Evolutionary conservation across 30 jellyfish, hydroid and myxozoan species (phyloP), one percentile per base, ranked within the genome.

Genomic region (Hydra vulgaris): DNA sequence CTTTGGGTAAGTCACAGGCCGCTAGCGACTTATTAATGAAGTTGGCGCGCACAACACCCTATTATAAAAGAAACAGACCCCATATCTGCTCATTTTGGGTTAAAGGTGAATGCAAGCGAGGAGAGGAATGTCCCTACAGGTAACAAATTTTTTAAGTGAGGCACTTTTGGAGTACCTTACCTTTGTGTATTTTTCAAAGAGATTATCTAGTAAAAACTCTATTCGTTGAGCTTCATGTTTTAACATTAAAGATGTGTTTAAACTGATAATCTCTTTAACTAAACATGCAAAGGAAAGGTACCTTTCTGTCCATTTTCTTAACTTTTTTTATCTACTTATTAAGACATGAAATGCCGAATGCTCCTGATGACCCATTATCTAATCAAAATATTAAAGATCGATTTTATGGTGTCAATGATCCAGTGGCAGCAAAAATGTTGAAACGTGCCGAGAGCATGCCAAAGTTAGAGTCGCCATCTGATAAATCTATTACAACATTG

Each of bases 21-120:
- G 86, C 96, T 23, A 93, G 95, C 76, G 96, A 87, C 76, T 89
- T 93, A 18, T 83, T 93, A 66, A 27, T 87, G 91, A 88, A 88
- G 72, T 79, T 93, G 53, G 95, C 96, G 74, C 80, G 99, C 27
- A 84, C 96, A 15, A 74, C 96, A 20, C 99, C 99, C 7, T 93
- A 93, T 73, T 93, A 93, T 94, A 88, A 93, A 79, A 74, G 99
- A 27, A 93, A 93, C 72, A 79, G 99, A 73, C 99, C 99, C 0
- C 99, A 93, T 54, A 87, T 93, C 66, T 93, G 99, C 87, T 93
- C 99, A 24, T 93, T 93, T 78, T 93, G 99, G 99, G 96, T 93
- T 22, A 93, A 93, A 74, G 99, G 99, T 17, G 96, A 93, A 82
- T 93, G 99, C 87, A 87, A 84, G 56, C 87, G 99, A 61, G 99